A percentile compares a stretch with the other conserved stretches of the same genome.
Evolutionary conservation across 2,888 invertebrate genomes (phyloP).

Genomic region (Acleris sparsana): DNA sequence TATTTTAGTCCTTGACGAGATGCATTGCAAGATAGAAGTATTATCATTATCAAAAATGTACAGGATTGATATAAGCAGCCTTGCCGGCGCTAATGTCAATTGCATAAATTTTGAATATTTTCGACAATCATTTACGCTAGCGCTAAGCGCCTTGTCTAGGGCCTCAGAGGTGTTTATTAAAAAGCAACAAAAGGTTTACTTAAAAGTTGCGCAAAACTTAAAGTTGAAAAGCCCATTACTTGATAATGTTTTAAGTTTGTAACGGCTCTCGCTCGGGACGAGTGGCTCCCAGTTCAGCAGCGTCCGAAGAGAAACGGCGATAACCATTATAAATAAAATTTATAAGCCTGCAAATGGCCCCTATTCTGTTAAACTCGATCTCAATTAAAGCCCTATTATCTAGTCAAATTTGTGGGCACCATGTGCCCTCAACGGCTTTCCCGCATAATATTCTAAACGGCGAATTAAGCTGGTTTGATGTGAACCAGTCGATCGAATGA

Average conservation of each 20-base stretch:
- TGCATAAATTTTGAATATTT: no score
- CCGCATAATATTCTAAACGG: constrained; percentile 45
- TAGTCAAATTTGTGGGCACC: constrained; percentile 62
- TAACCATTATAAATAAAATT: constrained; percentile 72
- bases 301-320: constrained; percentile 47
- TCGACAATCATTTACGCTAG: no score
- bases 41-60: no score
- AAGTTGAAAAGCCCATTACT: constrained; percentile 10
- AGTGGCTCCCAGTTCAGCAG: constrained; percentile 31
- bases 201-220: constrained; percentile 2
- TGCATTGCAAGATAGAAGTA: no score
- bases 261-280: constrained; percentile 18
- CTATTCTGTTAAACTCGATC: constrained; percentile 70
- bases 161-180: not conserved
- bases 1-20: no score
- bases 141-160: not conserved
- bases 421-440: constrained; percentile 58
- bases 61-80: no score
- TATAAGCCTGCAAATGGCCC: constrained; percentile 63
- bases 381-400: constrained; percentile 76
- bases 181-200: not conserved
- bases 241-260: constrained; percentile 10
- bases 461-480: constrained; percentile 9
- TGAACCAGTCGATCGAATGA: constrained; percentile 18
- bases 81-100: no score